These are phyloP conservation scores for Synodontis membranacea DNA, from an alignment of 2,113 vertebrate species.

Conservation along the genomic window DNA sequence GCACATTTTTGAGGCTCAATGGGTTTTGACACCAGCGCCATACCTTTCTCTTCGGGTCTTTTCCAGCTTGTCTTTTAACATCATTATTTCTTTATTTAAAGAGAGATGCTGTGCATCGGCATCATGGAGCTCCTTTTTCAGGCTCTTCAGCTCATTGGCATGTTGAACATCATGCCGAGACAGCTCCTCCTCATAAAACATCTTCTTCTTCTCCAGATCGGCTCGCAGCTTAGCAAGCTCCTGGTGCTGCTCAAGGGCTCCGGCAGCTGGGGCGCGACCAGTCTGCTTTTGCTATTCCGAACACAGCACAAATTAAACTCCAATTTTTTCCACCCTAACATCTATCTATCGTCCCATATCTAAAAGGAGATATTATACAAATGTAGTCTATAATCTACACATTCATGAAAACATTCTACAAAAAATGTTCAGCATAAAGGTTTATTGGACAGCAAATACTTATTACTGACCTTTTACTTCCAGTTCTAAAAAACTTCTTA, in stretches of 20 bases:
- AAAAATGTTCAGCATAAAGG: neutral
- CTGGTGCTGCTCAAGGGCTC: slow-evolving; percentile 84
- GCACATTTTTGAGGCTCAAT: neutral
- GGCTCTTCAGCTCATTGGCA: slow-evolving; percentile 83
- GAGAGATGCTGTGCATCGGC: slow-evolving; percentile 91
- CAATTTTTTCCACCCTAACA: neutral
- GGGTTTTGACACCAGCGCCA: neutral
- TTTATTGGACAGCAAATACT: neutral
- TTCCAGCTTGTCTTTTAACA: slow-evolving; percentile 96
- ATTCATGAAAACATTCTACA: neutral
- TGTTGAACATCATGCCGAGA: slow-evolving; percentile 87
- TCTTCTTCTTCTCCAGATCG: slow-evolving; percentile 91
- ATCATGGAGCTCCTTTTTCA: slow-evolving; percentile 91
- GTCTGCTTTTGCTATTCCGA: slow-evolving; percentile 84
- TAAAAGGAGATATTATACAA: neutral
- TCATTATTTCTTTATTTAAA: slow-evolving; percentile 93
- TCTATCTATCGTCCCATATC: neutral
- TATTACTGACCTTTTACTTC: neutral
- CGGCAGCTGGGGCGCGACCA: slow-evolving; percentile 79
- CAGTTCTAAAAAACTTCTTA: neutral
- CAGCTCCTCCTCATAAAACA: slow-evolving; percentile 89
- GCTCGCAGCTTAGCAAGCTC: slow-evolving; percentile 87
- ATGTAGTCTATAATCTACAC: neutral
- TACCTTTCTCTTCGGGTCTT: slow-evolving; percentile 94
- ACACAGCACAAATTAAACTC: neutral